These are phyloP conservation scores for Stratiolaelaps scimitus DNA, from an alignment of 1,140 invertebrate genomes.

Conservation along the genomic window DNA sequence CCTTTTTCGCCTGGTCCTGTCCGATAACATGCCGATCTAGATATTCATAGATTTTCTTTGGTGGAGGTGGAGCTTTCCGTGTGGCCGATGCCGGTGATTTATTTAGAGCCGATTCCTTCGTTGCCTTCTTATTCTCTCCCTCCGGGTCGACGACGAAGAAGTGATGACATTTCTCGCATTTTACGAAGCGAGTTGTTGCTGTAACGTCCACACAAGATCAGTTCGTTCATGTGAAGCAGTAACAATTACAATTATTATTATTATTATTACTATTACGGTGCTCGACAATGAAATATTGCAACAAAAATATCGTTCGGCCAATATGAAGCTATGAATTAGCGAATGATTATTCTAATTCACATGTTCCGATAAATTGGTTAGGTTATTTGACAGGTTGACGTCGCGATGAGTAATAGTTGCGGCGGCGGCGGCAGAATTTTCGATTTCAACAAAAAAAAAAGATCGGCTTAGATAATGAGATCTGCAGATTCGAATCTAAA, in stretches of 20 bases:
- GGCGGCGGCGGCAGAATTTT: too few relatives aligned
- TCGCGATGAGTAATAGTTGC: too few relatives aligned
- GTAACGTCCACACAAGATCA: conserved; percentile 36
- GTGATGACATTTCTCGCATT: conserved; percentile 94
- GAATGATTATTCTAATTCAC: too few relatives aligned
- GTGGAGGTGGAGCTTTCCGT: conserved; percentile 67
- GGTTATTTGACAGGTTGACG: too few relatives aligned
- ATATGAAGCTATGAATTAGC: conserved; percentile 7
- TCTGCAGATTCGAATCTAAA: too few relatives aligned
- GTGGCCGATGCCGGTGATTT: conserved; percentile 51
- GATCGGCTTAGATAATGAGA: too few relatives aligned
- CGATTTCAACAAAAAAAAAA: too few relatives aligned
- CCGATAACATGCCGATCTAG: conserved; percentile 93
- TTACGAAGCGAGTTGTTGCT: conserved; percentile 83
- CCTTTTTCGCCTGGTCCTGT: conserved; percentile 96
- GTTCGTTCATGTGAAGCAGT: conserved; percentile 28
- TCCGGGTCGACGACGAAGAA: conserved; percentile 94
- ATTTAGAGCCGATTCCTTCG: conserved; percentile 56
- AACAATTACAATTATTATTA: too few relatives aligned
- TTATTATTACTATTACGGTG: conserved; percentile 41
- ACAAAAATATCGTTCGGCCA: conserved; percentile 8
- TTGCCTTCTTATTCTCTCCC: conserved; percentile 60
- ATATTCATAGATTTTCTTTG: conserved; percentile 92
- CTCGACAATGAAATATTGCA: conserved; percentile 32
- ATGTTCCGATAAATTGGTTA: too few relatives aligned